Percentiles rank a stretch among this genome's conserved stretches.
These are phyloP conservation scores for Idaea biselata DNA, from an alignment of 2,888 invertebrate species.

Conservation along the genomic window DNA sequence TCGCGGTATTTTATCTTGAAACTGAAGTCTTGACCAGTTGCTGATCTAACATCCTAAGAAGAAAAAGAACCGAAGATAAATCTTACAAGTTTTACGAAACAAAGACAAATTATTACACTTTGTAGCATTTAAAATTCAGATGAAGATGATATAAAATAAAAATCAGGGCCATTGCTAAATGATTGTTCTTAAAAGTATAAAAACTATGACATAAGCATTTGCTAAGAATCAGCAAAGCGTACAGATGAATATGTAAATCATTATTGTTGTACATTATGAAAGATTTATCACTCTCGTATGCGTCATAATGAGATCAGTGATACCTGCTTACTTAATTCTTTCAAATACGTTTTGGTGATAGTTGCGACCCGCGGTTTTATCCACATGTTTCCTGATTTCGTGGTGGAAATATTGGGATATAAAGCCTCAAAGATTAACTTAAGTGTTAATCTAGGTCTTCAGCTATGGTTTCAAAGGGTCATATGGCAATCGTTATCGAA, in stretches of 20 bases:
- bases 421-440: too few relatives aligned
- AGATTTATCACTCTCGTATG: background rate
- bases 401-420: too few relatives aligned
- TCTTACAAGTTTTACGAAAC: background rate
- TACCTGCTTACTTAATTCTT: too few relatives aligned
- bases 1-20: constrained; percentile 93
- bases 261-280: background rate
- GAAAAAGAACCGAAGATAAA: background rate
- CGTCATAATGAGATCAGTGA: background rate
- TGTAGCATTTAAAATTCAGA: background rate
- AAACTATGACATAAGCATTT: background rate
- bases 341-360: background rate
- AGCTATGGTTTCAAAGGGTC: too few relatives aligned
- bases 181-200: background rate
- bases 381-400: too few relatives aligned
- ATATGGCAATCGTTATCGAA: too few relatives aligned
- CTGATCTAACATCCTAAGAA: constrained; percentile 87
- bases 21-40: constrained; percentile 89
- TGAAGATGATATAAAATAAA: background rate
- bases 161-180: background rate
- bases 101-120: background rate
- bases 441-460: too few relatives aligned
- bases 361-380: too few relatives aligned
- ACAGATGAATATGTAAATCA: background rate
- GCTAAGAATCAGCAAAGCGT: constrained; percentile 1